These are phyloP conservation scores for Leptoclinus maculatus DNA, from an alignment of 2,797 vertebrate genomes.

Conservation along the genomic window DNA sequence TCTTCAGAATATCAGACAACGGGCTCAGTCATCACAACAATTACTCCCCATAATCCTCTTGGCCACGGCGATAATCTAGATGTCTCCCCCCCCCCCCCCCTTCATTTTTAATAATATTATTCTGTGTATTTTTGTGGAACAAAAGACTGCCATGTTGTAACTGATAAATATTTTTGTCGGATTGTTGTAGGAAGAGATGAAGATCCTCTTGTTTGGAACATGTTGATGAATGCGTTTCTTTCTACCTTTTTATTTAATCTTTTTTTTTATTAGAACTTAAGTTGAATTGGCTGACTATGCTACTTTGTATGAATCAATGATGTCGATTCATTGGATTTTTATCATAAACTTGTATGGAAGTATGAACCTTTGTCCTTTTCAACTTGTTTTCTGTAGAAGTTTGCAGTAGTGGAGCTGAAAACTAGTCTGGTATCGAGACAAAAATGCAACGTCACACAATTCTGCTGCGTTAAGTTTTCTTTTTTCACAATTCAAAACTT, in stretches of 20 bases:
- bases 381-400: slow-evolving; percentile 29
- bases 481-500: background rate
- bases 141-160: slow-evolving; percentile 78
- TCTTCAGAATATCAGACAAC: slow-evolving; percentile 34
- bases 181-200: slow-evolving; percentile 70
- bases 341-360: slow-evolving; percentile 85
- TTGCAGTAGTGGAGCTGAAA: slow-evolving; percentile 22
- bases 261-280: slow-evolving; percentile 69
- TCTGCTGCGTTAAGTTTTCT: background rate
- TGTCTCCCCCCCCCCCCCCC: slow-evolving; percentile 5
- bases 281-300: slow-evolving; percentile 74
- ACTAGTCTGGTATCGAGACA: background rate
- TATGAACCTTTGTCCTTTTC: slow-evolving; percentile 49
- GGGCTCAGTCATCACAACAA: slow-evolving; percentile 48
- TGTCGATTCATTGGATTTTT: slow-evolving; percentile 81
- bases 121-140: slow-evolving; percentile 75
- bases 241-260: slow-evolving; percentile 81
- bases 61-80: slow-evolving; percentile 43
- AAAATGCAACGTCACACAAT: background rate
- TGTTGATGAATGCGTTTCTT: slow-evolving; percentile 69
- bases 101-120: slow-evolving; percentile 45
- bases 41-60: slow-evolving; percentile 38
- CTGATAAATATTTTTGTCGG: slow-evolving; percentile 74
- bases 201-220: slow-evolving; percentile 65
- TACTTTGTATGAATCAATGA: slow-evolving; percentile 82